Base-by-base conservation (phyloP, 2,888 invertebrate species). In the Eurois occulta region DNA sequence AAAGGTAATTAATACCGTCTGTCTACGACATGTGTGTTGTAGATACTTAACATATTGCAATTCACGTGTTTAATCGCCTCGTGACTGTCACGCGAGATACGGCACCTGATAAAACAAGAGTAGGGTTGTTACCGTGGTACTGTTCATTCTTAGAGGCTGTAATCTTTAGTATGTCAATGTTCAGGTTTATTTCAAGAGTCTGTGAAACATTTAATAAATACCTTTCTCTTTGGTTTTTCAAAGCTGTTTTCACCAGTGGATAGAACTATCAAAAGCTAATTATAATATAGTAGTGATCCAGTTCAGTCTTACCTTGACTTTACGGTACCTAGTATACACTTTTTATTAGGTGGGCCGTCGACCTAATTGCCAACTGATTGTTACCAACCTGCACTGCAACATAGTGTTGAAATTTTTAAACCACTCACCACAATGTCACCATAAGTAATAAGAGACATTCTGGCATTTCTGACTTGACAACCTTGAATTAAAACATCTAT, bases 71-170 rank as follows among this genome's bases (percentile, higher is more conserved):
- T 32, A 21, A 21, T 5, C 13, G 80, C 77, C 77, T 72, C 77
- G 84, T 84, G 84, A 77, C 62, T 41, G 55, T n/a, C 65, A 48
- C 55, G 72, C 60, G 46, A 55, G 65, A 79, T 70, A 72, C 24
- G 46, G n/a, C 35, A 21, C 28, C 55, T 60, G 76, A 77, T 83
- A 60, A 72, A 64, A 66, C 32, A 55, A 55, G 52, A 66, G 21
- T 68, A 83, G 83, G 76, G 77, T 28, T 83, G 69, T 38, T 62
- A 77, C 70, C 35, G 65, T 55, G n/a, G 32, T 32, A n/a, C 28
- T 38, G 24, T 64, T 41, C 16, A 10, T n/a, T 48, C 11, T 24
- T 13, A 38, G 52, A 66, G 18, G 7, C 43, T 75, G 43, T 41
- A 69, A 73, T 71, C 32, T 55, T 8, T 3, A 18, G 38, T 52